Conservation (phyloP, 2,113 vertebrate species). For the Hippotragus niger region DNA sequence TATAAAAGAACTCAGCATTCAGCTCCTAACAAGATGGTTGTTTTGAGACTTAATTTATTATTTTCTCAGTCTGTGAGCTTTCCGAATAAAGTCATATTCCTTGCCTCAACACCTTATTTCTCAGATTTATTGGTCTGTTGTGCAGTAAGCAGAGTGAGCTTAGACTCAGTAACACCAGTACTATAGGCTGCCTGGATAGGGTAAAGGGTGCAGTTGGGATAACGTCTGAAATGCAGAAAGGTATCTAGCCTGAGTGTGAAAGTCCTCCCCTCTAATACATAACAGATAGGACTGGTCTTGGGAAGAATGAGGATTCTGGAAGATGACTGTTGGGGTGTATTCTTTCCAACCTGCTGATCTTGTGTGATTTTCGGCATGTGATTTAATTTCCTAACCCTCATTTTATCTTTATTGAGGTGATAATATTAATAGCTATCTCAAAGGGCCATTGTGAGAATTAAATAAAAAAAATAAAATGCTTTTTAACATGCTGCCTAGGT, state of each 20-base stretch:
- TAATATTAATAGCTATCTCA: background rate
- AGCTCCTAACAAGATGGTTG: background rate
- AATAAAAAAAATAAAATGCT: background rate
- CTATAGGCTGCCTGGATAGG: fast-evolving
- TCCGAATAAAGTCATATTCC: background rate
- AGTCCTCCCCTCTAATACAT: background rate
- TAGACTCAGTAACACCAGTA: background rate
- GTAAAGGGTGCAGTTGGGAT: background rate
- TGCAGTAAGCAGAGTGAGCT: background rate
- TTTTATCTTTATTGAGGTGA: background rate
- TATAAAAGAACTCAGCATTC: background rate
- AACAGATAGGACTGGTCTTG: background rate
- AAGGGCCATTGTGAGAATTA: background rate
- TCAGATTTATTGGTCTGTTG: background rate
- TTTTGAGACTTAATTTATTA: background rate
- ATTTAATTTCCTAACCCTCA: background rate
- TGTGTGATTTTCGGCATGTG: background rate
- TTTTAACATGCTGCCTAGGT: background rate
- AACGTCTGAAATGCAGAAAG: background rate
- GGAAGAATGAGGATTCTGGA: background rate
- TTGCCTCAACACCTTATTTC: background rate
- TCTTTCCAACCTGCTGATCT: background rate
- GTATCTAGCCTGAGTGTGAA: background rate
- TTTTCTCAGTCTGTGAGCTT: background rate
- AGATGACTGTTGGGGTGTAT: background rate